Base-by-base conservation (phyloP, 1,140 invertebrate genomes). In the Lerema accius region DNA sequence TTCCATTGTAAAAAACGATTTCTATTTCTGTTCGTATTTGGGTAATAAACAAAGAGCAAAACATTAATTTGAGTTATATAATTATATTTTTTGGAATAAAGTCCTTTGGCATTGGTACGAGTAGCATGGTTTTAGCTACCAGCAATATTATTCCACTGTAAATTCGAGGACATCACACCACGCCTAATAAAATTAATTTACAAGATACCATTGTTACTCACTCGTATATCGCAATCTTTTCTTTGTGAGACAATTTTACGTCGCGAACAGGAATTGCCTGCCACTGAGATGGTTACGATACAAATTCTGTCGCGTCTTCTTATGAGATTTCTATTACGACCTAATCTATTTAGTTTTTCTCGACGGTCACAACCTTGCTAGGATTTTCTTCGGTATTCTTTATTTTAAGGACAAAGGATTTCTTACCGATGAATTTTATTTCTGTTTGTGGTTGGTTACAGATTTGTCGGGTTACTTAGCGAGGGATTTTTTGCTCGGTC, bases 271-370 rank as follows among this genome's bases (percentile, higher is more conserved):
- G 16, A 58, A 58, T 58, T 19, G 55, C 26, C 15, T 51, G 0
- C 43, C 13, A 46, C 42, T 48, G 28, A 59, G 28, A 15, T 14
- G 13, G 55, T 46, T 46, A 35, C 55, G 55, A 37, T 37, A 59
- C 55, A 59, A 59, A 59, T 59, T 59, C 43, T 46, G 55, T 46
- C 55, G 55, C 43, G 26, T 59, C 9, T 23, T 17, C 55, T 46
- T 59, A 59, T 59, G 35, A 45, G 23, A 58, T 48, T 59, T 59
- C 42, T 35, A 46, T 59, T 35, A 46, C 16, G 43, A 37, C 15
- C 42, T 59, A 48, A 59, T 59, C 55, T 48, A 11, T 59, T 59
- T 59, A 59, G 42, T 48, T 37, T 58, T 46, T 11, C 26, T 13
- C 32, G 42, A 39, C 50, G 7, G 26, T 45, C 53, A 16, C 53